Evolutionary conservation across 2,113 vertebrate genomes (phyloP), one percentile per base, ranked within the genome.

Genomic region (Xiphophorus hellerii): DNA sequence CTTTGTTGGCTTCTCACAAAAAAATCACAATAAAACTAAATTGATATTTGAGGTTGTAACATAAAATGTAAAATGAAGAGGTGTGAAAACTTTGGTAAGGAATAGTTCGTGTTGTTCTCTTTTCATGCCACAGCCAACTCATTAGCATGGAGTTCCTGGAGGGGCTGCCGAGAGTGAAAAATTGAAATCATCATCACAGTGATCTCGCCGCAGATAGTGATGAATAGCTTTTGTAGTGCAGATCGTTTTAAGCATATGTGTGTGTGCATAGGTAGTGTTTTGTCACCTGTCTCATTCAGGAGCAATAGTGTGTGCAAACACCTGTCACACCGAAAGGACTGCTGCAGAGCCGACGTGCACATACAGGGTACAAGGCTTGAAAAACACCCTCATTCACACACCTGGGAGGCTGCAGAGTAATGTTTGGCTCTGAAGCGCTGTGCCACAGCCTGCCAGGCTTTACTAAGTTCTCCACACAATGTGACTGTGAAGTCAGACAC

Each of bases 221-320:
- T 72, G 74, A 83, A 84, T 60, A 75, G 71, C 74, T 69, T 86
- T 83, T 77, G 84, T 69, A 44, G 58, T 72, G 61, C 64, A 51
- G 79, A 67, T 64, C 31, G 28, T 77, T 66, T 80, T 82, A 39
- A 70, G 30, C 72, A n/a, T 62, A 37, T 25, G 22, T 10, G 22
- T 6, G 22, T 25, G 51, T 2, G 9, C 22, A n/a, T 39, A 69
- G 54, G 67, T 73, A 76, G 73, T 73, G 78, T 86, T 77, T 87
- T 88, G 83, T 88, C 90, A 90, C 88, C 88, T 87, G 87, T 77
- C 79, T 89, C 76, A 91, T 92, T 91, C 91, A 90, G 81, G 72
- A 74, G 90, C 86, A 87, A 68, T 69, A 66, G 70, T 85, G 87
- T 85, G 78, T 88, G 81, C 81, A 86, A 65, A 73, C 62, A 35